These are phyloP conservation scores for Pocillopora damicornis DNA, from an alignment of 64 coral and sea anemone species.

Conservation along the genomic window DNA sequence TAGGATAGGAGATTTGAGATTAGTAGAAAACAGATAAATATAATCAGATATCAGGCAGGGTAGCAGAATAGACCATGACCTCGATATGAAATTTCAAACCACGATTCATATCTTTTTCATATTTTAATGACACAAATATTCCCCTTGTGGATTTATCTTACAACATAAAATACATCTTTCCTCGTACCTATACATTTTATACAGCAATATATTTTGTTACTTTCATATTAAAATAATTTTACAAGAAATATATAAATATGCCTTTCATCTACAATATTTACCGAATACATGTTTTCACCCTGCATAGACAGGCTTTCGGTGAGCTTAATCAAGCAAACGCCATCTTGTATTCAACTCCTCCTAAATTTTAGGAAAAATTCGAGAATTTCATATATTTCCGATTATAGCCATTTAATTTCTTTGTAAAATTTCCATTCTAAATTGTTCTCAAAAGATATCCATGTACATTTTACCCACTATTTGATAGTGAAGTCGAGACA, in stretches of 20 bases:
- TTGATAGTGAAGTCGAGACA: conserved; percentile 4
- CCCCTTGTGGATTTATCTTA: background rate
- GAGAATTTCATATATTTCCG: background rate
- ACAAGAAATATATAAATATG: conserved; percentile 31
- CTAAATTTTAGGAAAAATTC: background rate
- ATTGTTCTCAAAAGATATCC: conserved; percentile 3
- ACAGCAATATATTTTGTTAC: conserved; percentile 4
- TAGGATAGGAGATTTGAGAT: no score
- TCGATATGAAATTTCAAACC: background rate
- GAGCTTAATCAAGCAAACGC: conserved; percentile 8
- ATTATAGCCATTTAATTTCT: background rate
- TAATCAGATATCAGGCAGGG: no score
- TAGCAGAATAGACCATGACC: background rate
- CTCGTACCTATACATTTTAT: conserved; percentile 1
- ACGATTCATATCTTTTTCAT: background rate
- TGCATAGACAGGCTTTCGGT: background rate
- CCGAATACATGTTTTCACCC: background rate
- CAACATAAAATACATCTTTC: conserved; percentile 43
- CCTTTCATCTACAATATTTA: background rate
- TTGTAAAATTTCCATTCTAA: background rate
- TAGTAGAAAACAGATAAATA: no score
- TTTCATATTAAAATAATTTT: conserved; percentile 44
- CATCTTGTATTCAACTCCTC: background rate
- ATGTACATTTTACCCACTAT: background rate
- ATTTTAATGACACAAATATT: conserved; percentile 37